These are phyloP conservation scores for Ascidia mentula DNA, from an alignment of 23 tunicate species.

Conservation along the genomic window DNA sequence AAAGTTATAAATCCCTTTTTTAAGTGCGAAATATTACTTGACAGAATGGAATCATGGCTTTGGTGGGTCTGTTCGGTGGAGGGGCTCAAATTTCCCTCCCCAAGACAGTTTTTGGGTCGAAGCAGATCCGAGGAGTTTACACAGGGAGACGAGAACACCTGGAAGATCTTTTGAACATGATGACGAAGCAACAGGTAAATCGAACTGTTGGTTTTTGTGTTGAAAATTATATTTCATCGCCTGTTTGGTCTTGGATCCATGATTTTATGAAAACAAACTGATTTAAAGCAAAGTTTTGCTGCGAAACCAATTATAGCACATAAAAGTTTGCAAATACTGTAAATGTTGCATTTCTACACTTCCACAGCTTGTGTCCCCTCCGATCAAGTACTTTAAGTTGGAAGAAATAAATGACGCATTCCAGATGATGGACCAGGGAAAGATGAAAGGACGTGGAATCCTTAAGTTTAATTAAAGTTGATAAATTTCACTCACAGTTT, in stretches of 20 bases:
- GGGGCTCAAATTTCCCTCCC: conserved; percentile 10
- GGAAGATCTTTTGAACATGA: conserved; percentile 20
- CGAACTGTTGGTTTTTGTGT: not conserved
- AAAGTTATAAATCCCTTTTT: too few relatives aligned
- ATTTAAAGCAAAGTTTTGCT: too few relatives aligned
- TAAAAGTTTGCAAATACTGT: too few relatives aligned
- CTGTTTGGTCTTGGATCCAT: too few relatives aligned
- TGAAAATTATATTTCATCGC: too few relatives aligned
- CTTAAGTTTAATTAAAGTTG: conserved; percentile 8
- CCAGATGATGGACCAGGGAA: conserved; percentile 23
- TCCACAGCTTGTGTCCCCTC: conserved; percentile 28
- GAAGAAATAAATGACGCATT: conserved; percentile 22
- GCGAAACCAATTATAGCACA: too few relatives aligned
- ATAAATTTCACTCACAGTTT: too few relatives aligned
- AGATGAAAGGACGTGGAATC: conserved; percentile 39
- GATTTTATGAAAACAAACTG: too few relatives aligned
- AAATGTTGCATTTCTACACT: too few relatives aligned
- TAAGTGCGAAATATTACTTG: too few relatives aligned
- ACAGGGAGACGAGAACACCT: conserved; percentile 21
- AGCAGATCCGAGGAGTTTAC: conserved; percentile 16
- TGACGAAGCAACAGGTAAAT: conserved; percentile 9
- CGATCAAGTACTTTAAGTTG: conserved; percentile 18
- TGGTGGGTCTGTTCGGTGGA: conserved; percentile 51
- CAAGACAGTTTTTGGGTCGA: not conserved
- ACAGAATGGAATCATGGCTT: conserved; percentile 35